Percentiles rank a stretch among this genome's conserved stretches.
Evolutionary conservation across 2,113 vertebrate genomes (phyloP).

Genomic region (Cryptomyrus ogoouensis): DNA sequence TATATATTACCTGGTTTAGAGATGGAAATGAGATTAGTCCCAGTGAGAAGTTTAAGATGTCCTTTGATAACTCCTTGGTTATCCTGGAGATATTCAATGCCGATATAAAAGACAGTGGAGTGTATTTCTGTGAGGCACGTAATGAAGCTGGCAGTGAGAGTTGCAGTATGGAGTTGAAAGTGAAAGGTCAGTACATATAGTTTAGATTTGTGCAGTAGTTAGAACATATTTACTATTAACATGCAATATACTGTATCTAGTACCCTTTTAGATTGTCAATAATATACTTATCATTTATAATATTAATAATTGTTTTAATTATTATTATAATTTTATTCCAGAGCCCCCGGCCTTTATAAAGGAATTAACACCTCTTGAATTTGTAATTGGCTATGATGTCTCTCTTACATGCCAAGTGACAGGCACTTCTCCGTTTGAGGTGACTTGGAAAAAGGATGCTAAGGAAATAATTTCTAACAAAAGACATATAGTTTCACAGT

Average conservation of each 20-base stretch:
- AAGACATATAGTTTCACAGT: conserved; percentile 73
- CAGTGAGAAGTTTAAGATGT: conserved; percentile 64
- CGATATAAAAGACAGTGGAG: conserved; percentile 75
- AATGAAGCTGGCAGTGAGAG: conserved; percentile 93
- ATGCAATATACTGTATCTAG: background rate
- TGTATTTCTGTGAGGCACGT: conserved; percentile 88
- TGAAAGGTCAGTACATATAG: conserved; percentile 80
- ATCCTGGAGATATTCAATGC: conserved; percentile 71
- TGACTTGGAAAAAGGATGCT: conserved; percentile 86
- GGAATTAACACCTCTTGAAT: conserved; percentile 66
- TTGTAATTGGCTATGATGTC: conserved; percentile 75
- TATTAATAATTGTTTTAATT: background rate
- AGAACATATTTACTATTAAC: background rate
- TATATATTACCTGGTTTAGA: conserved; percentile 84
- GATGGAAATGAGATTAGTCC: conserved; percentile 83
- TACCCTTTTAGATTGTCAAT: background rate
- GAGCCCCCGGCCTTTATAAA: conserved; percentile 81
- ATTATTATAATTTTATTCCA: conserved; percentile 51
- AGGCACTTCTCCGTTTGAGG: conserved; percentile 83
- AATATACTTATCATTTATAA: background rate
- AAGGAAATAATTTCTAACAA: conserved; percentile 85
- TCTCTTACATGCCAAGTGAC: conserved; percentile 73
- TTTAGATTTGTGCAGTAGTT: background rate
- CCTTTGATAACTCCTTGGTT: conserved; percentile 74
- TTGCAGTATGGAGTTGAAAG: conserved; percentile 88